Evolutionary conservation across 2,888 invertebrate genomes (phyloP), one percentile per base, ranked within the genome.

Genomic region (Lepidocyrtinus sp.): DNA sequence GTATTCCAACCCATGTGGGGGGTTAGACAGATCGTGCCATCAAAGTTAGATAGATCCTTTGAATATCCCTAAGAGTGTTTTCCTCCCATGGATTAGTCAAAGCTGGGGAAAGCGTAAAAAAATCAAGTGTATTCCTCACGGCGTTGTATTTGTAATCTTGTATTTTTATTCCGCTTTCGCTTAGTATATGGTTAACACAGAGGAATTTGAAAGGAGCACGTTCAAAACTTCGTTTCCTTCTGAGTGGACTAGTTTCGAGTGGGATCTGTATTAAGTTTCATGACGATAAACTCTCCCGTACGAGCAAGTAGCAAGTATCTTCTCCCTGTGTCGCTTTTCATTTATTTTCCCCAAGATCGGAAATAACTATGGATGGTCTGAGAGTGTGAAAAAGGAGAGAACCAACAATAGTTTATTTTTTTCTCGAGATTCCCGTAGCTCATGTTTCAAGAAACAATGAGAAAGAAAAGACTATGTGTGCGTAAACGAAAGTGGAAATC

Each of bases 241-340:
- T 59, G 70, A 24, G 50, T 50, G 50, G 50, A 50, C 50, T 50
- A 50, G 50, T 50, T 50, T 50, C 50, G 46, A 72, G 72, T 45
- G 72, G 27, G 72, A 63, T 63, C 36, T 45, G 72, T 72, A 72
- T 72, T 72, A 72, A 72, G 61, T 72, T 72, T 72, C 72, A 63
- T 25, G 72, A 72, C 22, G 72, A 72, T 72, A 68, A 70, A 70
- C 26, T 69, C 26, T 22, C 19, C 69, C 55, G 50, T 15, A 50
- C n/a, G 50, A 50, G 17, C 50, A 50, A 50, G 50, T n/a, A 50
- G 50, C 46, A 67, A 36, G 67, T 67, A 67, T 67, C 69, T 69
- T 22, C 46, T 69, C 27, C 7, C 21, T 50, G n/a, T n/a, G 50
- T 50, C 50, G 50, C 17, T 55, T 50, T 68, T 50, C 21, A 50